Evolutionary conservation across 2,888 invertebrate genomes (phyloP).

Genomic region (Tortrix viridana): DNA sequence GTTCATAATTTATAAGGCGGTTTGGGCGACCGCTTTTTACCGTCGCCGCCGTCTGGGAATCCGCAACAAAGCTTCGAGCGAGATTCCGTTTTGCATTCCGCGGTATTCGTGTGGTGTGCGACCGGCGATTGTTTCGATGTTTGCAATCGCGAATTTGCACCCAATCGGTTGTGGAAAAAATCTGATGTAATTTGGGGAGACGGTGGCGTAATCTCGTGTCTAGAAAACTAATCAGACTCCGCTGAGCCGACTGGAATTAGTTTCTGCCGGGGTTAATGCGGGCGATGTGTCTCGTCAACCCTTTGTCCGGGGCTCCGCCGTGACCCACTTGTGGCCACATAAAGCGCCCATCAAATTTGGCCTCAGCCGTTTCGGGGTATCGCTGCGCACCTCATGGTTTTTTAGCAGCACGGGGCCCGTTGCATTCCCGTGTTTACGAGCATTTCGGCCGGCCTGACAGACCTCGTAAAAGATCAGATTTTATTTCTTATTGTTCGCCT

Average conservation of each 20-base stretch:
- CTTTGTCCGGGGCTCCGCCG: conserved; percentile 36
- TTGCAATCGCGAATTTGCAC: conserved; percentile 62
- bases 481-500: conserved; percentile 83
- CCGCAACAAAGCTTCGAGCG: conserved; percentile 74
- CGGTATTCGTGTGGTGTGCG: conserved; percentile 68
- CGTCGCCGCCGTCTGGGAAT: conserved; percentile 80
- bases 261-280: conserved; percentile 24
- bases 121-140: conserved; percentile 61
- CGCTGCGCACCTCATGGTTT: conserved; percentile 62
- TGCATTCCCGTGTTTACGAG: conserved; percentile 79
- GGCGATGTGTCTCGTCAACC: conserved; percentile 11
- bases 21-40: conserved; percentile 78
- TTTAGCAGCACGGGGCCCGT: conserved; percentile 70
- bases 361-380: conserved; percentile 62
- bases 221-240: conserved; percentile 35
- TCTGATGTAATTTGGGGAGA: conserved; percentile 46
- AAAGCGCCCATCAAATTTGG: conserved; percentile 73
- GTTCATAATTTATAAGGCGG: conserved; percentile 77
- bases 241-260: conserved; percentile 33
- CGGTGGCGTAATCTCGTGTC: conserved; percentile 48
- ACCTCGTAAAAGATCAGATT: conserved; percentile 79
- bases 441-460: conserved; percentile 73
- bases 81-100: conserved; percentile 81
- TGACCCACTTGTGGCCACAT: conserved; percentile 75
- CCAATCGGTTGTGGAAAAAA: conserved; percentile 58